Evolutionary conservation across 2,113 vertebrate species (phyloP).

Genomic region (Ptyas mucosa): DNA sequence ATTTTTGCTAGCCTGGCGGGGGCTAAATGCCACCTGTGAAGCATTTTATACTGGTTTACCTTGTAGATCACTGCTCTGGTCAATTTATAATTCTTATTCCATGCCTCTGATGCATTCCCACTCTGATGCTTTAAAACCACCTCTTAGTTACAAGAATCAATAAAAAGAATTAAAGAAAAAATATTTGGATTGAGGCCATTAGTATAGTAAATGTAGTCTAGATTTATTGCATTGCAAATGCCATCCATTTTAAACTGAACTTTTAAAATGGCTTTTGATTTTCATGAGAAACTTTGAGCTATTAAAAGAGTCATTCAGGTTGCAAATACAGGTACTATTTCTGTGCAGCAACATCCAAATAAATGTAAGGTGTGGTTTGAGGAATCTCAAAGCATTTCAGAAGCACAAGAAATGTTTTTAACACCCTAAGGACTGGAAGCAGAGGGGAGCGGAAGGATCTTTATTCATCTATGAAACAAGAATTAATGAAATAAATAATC

Average conservation of each 20-base stretch:
- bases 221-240: slow-evolving; percentile 18
- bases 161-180: slow-evolving; percentile 12
- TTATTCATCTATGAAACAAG: neutral
- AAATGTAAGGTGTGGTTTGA: neutral
- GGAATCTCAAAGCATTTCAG: neutral
- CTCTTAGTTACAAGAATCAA: neutral
- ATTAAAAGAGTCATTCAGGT: neutral
- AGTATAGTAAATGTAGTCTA: slow-evolving; percentile 4
- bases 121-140: neutral
- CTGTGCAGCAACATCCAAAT: neutral
- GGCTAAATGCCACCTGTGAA: no score
- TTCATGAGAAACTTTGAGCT: neutral
- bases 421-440: neutral
- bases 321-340: neutral
- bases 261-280: neutral
- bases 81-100: no score
- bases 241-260: slow-evolving; percentile 3
- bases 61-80: no score
- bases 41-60: no score
- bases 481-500: neutral
- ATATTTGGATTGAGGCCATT: slow-evolving; percentile 14
- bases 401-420: neutral
- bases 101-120: no score
- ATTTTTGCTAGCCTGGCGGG: no score
- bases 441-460: neutral